Evolutionary conservation across 2,888 invertebrate genomes (phyloP), one percentile per base, ranked within the genome.

Genomic region (Philaethria dido): DNA sequence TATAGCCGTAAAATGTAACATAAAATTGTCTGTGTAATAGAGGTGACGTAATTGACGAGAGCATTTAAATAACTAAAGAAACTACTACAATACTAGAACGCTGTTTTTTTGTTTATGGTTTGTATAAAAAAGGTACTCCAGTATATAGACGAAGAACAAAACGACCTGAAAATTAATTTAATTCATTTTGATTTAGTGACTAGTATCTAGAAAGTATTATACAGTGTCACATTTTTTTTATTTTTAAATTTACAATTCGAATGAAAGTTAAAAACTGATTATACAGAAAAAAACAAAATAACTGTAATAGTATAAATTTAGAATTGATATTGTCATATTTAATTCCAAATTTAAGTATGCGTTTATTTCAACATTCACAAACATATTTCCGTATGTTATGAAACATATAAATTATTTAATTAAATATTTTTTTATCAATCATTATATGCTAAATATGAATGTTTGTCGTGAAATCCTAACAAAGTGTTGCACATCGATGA

Each of bases 1-100:
- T 54, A 42, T 33, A 57, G 57, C 42, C 47, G 52, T 61, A 55
- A 57, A 64, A 64, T 69, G 68, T 64, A 68, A 69, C 68, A 48
- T 62, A 64, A 68, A 64, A 69, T 63, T 68, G 64, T 55, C 55
- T 47, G 39, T 65, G 44, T 59, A 59, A 52, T 18, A 59, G 13
- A 60, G 4, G 20, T 64, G 45, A 65, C 22, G 59, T 60, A 65
- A 65, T 59, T 14, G 22, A 16, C 42, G 25, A 52, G 48, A 25
- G 64, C 47, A 44, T 60, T 22, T 59, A 44, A 64, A 54, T 20
- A 52, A 54, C 13, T 25, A 42, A 57, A 39, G 6, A 59, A 42
- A 39, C 22, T n/a, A 42, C 42, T 42, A 22, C 22, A 14, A 22
- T 22, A 5, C 14, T 42, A 4, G 22, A 22, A 8, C 9, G 20